Evolutionary conservation across 2,888 invertebrate genomes (phyloP), one percentile per base, ranked within the genome.

Genomic region (Drosophila mimetica): DNA sequence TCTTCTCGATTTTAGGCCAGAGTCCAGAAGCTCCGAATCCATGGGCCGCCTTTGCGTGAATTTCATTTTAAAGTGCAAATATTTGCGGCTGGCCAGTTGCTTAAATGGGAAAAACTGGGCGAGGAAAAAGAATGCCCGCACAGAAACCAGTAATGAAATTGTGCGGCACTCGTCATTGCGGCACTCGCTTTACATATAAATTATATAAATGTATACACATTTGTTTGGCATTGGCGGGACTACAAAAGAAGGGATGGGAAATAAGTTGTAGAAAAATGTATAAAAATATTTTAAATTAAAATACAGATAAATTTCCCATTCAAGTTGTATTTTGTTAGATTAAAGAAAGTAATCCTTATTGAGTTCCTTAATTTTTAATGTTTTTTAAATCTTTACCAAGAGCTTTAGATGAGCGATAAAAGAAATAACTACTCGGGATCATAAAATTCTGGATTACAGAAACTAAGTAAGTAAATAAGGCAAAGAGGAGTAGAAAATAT

Each of bases 51-150:
- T 74, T 72, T 69, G 57, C 72, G 69, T 55, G 71, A 58, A 74
- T 71, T 80, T 60, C 64, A 64, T 74, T 78, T 78, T 71, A 87
- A 82, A 86, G 82, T 81, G 76, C 67, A 87, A 83, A 86, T 82
- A 82, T 86, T 83, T 87, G 66, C 61, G 73, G 73, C 50, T 51
- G 65, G 74, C 44, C 55, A 67, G 67, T 51, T 46, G 71, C 58
- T 73, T 63, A 73, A 86, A 76, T 52, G 67, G 39, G 50, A 55
- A 39, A 39, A 65, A 42, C 50, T 28, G 65, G 48, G 34, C 18
- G 22, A 65, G 51, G 76, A 76, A 71, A 64, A 34, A 47, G 25
- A 50, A 50, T 25, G 30, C 22, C 30, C 37, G 25, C 63, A 64
- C 70, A 50, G 52, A 37, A 48, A 30, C 53, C 77, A 67, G 74